Conservation (phyloP, 2,888 invertebrate species). For the Carabus problematicus region DNA sequence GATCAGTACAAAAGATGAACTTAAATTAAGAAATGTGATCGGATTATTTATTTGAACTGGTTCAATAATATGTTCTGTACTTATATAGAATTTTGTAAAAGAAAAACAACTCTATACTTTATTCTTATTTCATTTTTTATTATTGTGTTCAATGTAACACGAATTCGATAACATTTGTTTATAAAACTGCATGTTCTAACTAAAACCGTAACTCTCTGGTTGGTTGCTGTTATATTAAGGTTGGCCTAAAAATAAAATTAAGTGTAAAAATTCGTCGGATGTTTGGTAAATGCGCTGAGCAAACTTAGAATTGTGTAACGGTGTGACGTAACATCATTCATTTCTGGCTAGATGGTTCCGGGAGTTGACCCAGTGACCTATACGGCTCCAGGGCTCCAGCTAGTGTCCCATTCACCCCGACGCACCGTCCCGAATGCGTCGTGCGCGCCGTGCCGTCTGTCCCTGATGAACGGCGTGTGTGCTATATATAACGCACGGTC, state of each 20-base stretch:
- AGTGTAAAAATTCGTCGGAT: background rate
- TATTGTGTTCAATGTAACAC: background rate
- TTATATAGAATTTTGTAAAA: background rate
- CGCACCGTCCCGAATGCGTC: background rate
- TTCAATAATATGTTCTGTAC: background rate
- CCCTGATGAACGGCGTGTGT: background rate
- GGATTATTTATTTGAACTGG: background rate
- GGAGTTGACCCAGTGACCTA: conserved; percentile 30
- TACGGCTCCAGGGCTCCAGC: background rate
- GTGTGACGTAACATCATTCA: conserved; percentile 35
- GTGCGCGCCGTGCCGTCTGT: conserved; percentile 1
- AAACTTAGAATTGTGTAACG: background rate
- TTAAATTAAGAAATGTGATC: background rate
- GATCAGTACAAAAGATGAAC: no score
- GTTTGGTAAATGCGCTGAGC: no score
- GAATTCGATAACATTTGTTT: no score
- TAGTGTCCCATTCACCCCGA: conserved; percentile 13
- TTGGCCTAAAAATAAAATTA: background rate
- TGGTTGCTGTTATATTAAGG: no score
- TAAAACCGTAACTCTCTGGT: background rate
- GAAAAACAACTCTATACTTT: no score
- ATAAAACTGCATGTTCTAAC: no score
- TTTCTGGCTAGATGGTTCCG: conserved; percentile 15
- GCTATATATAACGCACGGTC: conserved; percentile 25
- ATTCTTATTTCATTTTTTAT: no score